Conservation (phyloP, 2,113 vertebrate genomes). For the Gnathonemus echidnorhynchus region DNA sequence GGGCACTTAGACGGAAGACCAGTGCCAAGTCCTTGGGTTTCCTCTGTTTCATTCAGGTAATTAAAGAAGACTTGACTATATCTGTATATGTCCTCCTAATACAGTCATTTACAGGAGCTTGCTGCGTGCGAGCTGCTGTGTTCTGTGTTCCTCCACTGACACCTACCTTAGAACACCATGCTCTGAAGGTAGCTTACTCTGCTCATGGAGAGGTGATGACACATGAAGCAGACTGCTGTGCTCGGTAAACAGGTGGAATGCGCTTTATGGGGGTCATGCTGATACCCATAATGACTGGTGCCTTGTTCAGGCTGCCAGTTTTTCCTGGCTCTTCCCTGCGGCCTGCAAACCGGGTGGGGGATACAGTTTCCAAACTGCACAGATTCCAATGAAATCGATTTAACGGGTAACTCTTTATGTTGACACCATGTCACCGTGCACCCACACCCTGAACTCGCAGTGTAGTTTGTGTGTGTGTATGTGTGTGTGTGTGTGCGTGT, state of each 20-base stretch:
- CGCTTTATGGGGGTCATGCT: conserved; percentile 46
- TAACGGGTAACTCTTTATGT: conserved; percentile 40
- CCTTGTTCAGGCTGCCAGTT: conserved; percentile 46
- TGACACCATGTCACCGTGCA: conserved; percentile 17
- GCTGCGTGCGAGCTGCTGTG: not conserved
- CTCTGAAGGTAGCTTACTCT: not conserved
- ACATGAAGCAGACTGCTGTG: not conserved
- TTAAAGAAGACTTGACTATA: not conserved
- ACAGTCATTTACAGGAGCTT: not conserved
- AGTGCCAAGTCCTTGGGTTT: not conserved
- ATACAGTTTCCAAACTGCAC: conserved; percentile 47
- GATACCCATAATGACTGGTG: conserved; percentile 48
- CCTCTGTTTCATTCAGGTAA: not conserved
- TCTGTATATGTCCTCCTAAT: not conserved
- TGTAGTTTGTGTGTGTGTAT: not conserved
- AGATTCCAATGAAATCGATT: conserved; percentile 43
- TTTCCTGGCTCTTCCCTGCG: conserved; percentile 22
- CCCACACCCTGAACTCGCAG: not conserved
- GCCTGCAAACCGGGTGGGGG: conserved; percentile 25
- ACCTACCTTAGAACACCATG: not conserved
- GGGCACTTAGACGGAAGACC: not conserved
- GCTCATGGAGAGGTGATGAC: not conserved
- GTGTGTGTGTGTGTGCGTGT: conserved; percentile 5
- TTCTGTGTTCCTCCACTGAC: not conserved
- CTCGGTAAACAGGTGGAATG: conserved; percentile 37